Evolutionary conservation across 2,113 vertebrate genomes (phyloP).

Genomic region (Xenus cinereus): DNA sequence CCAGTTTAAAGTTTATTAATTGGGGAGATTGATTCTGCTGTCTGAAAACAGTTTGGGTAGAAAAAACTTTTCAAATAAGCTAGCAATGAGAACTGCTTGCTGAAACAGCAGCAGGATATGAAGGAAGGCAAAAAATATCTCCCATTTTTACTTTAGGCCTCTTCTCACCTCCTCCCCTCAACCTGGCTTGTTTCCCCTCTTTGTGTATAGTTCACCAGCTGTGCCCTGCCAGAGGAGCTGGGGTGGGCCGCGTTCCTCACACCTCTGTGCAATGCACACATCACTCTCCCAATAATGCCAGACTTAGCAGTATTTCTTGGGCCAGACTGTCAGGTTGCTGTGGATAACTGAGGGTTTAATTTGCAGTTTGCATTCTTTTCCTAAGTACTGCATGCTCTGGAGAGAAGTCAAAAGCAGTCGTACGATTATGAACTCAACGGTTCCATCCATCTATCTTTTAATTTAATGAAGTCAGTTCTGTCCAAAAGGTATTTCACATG

Average conservation of each 20-base stretch:
- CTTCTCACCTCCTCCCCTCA: background rate
- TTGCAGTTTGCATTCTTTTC: constrained; percentile 30
- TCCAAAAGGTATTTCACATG: constrained; percentile 27
- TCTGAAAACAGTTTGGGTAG: background rate
- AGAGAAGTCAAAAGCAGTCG: background rate
- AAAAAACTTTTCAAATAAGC: background rate
- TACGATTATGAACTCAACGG: background rate
- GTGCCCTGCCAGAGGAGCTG: background rate
- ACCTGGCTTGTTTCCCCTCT: background rate
- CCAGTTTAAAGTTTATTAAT: background rate
- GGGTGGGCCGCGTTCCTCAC: constrained; percentile 44
- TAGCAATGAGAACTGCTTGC: background rate
- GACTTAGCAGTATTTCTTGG: constrained; percentile 12
- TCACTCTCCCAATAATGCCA: background rate
- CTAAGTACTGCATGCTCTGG: background rate
- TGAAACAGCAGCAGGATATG: background rate
- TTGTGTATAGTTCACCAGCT: constrained; percentile 38
- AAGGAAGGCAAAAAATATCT: background rate
- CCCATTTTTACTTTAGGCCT: background rate
- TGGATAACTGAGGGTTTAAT: constrained; percentile 25
- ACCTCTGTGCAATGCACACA: constrained; percentile 49
- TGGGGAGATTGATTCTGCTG: background rate
- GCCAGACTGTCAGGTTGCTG: constrained; percentile 3
- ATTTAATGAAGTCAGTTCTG: background rate
- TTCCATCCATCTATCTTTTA: constrained; percentile 12